Conservation (phyloP, 2,113 vertebrate genomes). For the Petaurus breviceps region DNA sequence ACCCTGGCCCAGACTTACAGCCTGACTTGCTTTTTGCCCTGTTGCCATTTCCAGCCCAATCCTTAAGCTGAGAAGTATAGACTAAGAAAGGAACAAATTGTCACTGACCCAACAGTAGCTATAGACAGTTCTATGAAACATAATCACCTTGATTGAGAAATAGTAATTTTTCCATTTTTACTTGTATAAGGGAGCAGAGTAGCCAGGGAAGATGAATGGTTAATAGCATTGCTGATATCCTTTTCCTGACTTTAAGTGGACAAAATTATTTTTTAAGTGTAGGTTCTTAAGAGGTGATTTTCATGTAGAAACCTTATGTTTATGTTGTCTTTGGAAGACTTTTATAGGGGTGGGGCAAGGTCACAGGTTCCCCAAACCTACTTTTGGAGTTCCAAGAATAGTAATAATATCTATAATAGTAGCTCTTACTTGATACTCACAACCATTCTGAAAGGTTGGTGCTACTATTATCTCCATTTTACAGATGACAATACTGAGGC, state of each 20-base stretch:
- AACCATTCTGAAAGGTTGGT: neutral
- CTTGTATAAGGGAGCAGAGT: slow-evolving; percentile 17
- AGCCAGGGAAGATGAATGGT: slow-evolving; percentile 48
- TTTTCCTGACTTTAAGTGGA: slow-evolving; percentile 45
- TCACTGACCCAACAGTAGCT: slow-evolving; percentile 56
- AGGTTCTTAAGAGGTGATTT: slow-evolving; percentile 24
- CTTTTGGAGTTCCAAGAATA: too few relatives aligned
- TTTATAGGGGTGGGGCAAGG: neutral
- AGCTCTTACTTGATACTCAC: neutral
- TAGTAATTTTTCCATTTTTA: slow-evolving; percentile 36
- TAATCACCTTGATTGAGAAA: neutral
- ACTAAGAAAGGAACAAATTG: slow-evolving; percentile 54
- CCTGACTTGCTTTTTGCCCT: slow-evolving; percentile 48
- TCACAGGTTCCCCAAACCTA: too few relatives aligned
- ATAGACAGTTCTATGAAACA: slow-evolving; percentile 67
- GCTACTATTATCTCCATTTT: neutral
- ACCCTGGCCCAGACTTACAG: slow-evolving; percentile 44
- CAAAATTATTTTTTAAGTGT: slow-evolving; percentile 37
- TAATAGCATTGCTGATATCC: slow-evolving; percentile 57
- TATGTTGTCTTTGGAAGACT: slow-evolving; percentile 17
- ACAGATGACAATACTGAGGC: neutral
- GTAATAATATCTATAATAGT: neutral
- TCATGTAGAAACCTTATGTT: neutral
- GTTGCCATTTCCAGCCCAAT: slow-evolving; percentile 65
- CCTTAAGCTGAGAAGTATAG: slow-evolving; percentile 70